These are phyloP conservation scores for Holothuria glaberrima DNA, from an alignment of 35 echinoderm and acorn worm species.

Conservation along the genomic window DNA sequence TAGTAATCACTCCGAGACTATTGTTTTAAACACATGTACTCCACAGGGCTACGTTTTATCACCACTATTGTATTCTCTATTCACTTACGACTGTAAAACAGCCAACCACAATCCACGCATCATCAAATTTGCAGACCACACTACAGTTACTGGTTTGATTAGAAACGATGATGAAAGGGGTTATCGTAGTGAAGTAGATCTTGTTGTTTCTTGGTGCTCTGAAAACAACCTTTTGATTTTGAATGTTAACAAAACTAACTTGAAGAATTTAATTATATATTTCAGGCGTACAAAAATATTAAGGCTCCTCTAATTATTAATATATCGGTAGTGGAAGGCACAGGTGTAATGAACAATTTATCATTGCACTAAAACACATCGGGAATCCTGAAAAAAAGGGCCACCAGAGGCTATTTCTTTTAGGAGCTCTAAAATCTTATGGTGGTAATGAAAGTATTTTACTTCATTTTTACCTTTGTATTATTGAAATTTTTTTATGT, in stretches of 20 bases:
- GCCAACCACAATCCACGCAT: background rate
- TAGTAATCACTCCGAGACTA: background rate
- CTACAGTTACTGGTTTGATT: background rate
- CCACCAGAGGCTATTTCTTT: background rate
- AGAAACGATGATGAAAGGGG: background rate
- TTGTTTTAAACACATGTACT: slow-evolving; percentile 13
- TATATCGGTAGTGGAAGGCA: background rate
- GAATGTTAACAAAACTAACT: background rate
- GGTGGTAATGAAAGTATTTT: too few species aligned
- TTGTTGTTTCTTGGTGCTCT: background rate
- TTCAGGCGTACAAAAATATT: background rate
- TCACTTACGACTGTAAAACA: background rate
- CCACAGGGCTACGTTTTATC: slow-evolving; percentile 36
- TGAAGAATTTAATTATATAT: background rate
- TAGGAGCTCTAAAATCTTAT: too few species aligned
- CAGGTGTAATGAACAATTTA: background rate
- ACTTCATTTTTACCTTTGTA: too few species aligned
- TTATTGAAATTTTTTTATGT: slow-evolving; percentile 12
- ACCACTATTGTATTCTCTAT: background rate
- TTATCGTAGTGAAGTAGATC: background rate
- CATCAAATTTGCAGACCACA: slow-evolving; percentile 1
- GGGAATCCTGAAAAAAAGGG: background rate
- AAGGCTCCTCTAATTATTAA: background rate
- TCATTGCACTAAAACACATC: background rate
- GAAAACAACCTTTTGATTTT: background rate